Conservation (phyloP, 2,797 vertebrate species). For the Thamnophis elegans region DNA sequence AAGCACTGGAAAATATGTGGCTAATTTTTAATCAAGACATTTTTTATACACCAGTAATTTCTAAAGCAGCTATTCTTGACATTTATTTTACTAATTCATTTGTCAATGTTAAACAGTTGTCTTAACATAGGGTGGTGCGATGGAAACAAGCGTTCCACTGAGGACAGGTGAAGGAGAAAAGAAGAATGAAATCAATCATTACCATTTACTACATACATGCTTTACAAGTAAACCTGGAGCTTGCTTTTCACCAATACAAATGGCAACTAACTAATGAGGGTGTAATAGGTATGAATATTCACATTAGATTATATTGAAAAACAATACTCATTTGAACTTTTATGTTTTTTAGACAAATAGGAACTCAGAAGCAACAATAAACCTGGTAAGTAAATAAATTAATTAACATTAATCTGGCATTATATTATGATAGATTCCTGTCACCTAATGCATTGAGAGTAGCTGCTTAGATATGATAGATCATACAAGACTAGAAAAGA, state of each 20-base stretch:
- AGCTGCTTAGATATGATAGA: not conserved
- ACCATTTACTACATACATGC: not conserved
- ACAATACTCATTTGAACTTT: not conserved
- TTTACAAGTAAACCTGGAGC: not conserved
- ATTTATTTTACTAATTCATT: not conserved
- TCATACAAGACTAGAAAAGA: not conserved
- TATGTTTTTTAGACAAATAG: not conserved
- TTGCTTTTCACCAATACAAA: not conserved
- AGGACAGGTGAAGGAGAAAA: not conserved
- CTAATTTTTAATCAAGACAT: not conserved
- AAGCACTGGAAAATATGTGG: not conserved
- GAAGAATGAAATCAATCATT: not conserved
- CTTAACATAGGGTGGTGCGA: not conserved
- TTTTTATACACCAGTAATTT: not conserved
- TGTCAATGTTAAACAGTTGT: not conserved
- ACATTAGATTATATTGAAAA: not conserved
- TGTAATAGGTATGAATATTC: not conserved
- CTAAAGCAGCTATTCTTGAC: not conserved
- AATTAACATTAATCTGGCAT: not conserved
- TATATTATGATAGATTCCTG: not conserved
- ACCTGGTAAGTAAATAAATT: not conserved
- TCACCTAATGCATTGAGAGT: not conserved
- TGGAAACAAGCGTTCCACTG: slow-evolving; percentile 1
- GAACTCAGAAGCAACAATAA: not conserved
- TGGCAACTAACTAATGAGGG: not conserved